Evolutionary conservation across 1,140 invertebrate genomes (phyloP), one percentile per base, ranked within the genome.

Genomic region (Radopholus similis): DNA sequence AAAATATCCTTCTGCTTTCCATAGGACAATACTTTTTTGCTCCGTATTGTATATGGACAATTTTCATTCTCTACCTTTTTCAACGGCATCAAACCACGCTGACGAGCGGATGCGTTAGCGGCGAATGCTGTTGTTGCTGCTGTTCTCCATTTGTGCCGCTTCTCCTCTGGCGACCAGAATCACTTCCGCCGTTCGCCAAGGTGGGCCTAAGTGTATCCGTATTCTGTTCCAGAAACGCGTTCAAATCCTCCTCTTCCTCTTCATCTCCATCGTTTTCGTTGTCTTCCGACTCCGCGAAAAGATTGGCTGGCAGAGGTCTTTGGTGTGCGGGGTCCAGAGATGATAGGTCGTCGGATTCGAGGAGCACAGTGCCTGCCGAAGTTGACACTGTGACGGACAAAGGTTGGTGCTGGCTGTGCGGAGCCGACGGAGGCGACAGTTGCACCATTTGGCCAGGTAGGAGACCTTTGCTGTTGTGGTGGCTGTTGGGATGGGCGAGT

Each of bases 241-340:
- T 28, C 28, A 53, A 64, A 64, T 64, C 63, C 28, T 58, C 56
- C 23, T 58, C 63, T 26, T 64, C 63, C 55, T 11, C 63, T 18
- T 64, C 37, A 58, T n/a, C 23, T 56, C 23, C 54, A 15, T 54
- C 38, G n/a, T 53, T 34, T 21, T 54, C 59, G 9, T 62, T 40
- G 28, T 62, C 59, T 35, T 62, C 59, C 42, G 23, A 21, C 47
- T 62, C 49, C 32, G 58, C n/a, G 32, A 62, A 62, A 21, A 62
- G 28, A 62, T 62, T 62, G 21, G 58, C 30, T 32, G n/a, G 15
- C 13, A 47, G 49, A 49, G 37, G 18, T 9, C 38, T 47, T 49
- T 62, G 40, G 5, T 62, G 42, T 11, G 42, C 40, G 32, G 32
- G 40, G 15, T 62, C 59, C 11, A 62, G 49, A 62, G 59, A 62